phyloP scores from a whole-genome alignment of 2,113 vertebrate genomes.

The Amphiprion ocellaris region DNA sequence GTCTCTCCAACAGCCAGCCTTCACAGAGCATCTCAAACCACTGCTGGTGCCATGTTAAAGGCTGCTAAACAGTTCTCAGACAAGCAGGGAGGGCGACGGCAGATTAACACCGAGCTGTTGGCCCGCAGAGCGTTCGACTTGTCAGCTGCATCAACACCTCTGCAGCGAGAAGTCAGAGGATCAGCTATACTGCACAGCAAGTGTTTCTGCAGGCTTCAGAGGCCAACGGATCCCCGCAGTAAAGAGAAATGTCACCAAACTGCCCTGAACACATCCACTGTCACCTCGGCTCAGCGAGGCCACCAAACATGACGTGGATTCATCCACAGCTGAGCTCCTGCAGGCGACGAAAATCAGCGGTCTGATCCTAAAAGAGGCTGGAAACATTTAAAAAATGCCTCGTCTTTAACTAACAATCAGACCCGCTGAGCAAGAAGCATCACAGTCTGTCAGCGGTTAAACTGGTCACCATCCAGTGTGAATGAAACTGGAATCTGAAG shows the following conservation, averaged over 20 bases:
- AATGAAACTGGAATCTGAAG: not conserved
- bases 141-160: not conserved
- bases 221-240: not conserved
- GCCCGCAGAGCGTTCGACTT: not conserved
- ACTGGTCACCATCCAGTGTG: conserved; percentile 7
- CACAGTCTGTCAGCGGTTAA: conserved; percentile 1
- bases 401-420: not conserved
- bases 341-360: not conserved
- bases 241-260: not conserved
- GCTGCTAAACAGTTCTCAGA: not conserved
- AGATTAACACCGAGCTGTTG: not conserved
- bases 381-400: not conserved
- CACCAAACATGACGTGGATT: not conserved
- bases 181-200: not conserved
- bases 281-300: not conserved
- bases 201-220: not conserved
- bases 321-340: not conserved
- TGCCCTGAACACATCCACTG: not conserved
- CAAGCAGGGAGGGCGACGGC: too few relatives aligned
- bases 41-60: not conserved
- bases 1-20: too few relatives aligned
- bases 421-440: conserved; percentile 13
- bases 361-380: not conserved
- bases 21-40: not conserved
- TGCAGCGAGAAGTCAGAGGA: not conserved